Base-by-base conservation (phyloP, 2,888 invertebrate genomes). In the Morinoia aosen region DNA sequence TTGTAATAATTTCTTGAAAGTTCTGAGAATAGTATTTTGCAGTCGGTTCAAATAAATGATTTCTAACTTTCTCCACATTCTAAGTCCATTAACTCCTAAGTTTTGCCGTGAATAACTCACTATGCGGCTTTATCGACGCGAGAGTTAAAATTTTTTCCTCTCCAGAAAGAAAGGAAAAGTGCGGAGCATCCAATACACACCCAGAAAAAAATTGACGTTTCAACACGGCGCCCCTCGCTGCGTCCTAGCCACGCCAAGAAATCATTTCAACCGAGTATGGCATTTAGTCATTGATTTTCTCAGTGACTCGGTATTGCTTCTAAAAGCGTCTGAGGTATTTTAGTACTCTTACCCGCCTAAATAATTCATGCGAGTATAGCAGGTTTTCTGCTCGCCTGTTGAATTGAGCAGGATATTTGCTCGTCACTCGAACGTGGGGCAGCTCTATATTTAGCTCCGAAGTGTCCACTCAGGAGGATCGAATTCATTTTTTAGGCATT, bases 311-410 rank as follows among this genome's bases (percentile, higher is more conserved):
- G 40, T 39, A 57, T 16, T 19, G 93, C 93, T 56, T 93, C 93
- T 93, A 93, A 93, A 93, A 57, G 93, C 93, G 93, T 57, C 93
- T 57, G 57, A 19, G 93, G 57, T 93, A 93, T 93, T 93, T 93
- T 93, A 93, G 93, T 33, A 57, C 57, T 14, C n/a, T 16, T 93
- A 57, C 93, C 33, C 56, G 14, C 19, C 93, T 93, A 93, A 57
- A 19, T 57, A 57, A 93, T 93, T 56, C 93, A 93, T 48, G 12
- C 16, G 11, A 93, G 57, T 33, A 57, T 57, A 14, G 14, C 40
- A 48, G 91, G 16, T 40, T 39, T 90, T 90, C 39, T 90, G 48
- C n/a, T 12, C 40, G n/a, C 88, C 40, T 48, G 90, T 90, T 76
- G 76, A 76, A 76, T 33, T 76, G 76, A 33, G 33, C 76, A 25